A percentile compares a stretch with the other conserved stretches of the same genome.
These are phyloP conservation scores for Enteromius thamalakanensis DNA, from an alignment of 2,797 vertebrate genomes.

Conservation along the genomic window DNA sequence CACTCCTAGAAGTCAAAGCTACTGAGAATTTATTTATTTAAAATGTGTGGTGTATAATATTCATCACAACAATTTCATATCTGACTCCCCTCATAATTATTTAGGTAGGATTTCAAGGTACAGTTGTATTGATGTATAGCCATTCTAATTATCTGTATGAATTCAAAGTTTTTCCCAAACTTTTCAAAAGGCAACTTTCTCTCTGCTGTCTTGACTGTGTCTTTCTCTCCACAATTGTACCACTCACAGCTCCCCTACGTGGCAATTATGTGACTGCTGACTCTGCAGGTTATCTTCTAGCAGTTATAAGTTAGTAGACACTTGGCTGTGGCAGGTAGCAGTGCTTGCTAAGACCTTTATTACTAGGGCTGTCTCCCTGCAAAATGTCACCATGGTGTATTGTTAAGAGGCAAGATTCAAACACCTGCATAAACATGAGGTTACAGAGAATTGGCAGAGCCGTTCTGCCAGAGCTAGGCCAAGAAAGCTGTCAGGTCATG, in stretches of 20 bases:
- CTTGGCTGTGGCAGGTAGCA: conserved; percentile 49
- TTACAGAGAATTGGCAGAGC: conserved; percentile 25
- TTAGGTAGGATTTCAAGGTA: not conserved
- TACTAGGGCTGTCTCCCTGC: conserved; percentile 53
- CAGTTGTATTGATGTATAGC: not conserved
- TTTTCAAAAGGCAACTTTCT: conserved; percentile 24
- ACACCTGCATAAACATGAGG: conserved; percentile 44
- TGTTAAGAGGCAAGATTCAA: conserved; percentile 42
- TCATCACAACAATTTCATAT: conserved; percentile 4
- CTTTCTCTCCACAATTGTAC: conserved; percentile 12
- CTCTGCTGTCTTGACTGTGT: conserved; percentile 21
- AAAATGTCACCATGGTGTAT: conserved; percentile 46
- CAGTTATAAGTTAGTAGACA: conserved; percentile 52
- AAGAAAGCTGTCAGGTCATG: conserved; percentile 27
- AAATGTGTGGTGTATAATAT: not conserved
- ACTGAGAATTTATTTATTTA: not conserved
- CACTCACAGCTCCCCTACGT: conserved; percentile 34
- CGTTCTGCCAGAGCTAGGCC: conserved; percentile 26
- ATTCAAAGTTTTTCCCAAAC: not conserved
- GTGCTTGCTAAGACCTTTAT: conserved; percentile 55
- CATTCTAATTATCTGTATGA: not conserved
- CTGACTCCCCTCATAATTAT: not conserved
- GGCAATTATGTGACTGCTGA: conserved; percentile 57
- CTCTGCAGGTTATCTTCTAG: conserved; percentile 46
- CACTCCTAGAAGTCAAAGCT: conserved; percentile 7